Conservation (phyloP, 1,140 invertebrate species). For the Dendroctonus valens region DNA sequence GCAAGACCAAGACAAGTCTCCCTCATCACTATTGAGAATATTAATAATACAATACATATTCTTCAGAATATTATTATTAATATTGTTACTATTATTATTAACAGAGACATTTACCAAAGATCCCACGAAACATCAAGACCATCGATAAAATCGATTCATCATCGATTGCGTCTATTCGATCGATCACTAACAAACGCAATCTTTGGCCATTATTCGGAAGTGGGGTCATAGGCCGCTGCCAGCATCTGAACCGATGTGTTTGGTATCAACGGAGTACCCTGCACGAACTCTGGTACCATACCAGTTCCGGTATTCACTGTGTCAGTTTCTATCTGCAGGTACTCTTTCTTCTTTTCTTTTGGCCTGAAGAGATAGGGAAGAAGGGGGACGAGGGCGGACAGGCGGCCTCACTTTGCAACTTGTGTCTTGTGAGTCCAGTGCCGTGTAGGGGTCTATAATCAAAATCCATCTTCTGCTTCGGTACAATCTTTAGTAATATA, state of each 20-base stretch:
- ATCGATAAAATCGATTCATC: too few species aligned
- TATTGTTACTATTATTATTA: too few species aligned
- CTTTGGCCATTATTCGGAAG: slow-evolving; percentile 29
- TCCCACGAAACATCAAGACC: too few species aligned
- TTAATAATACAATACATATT: too few species aligned
- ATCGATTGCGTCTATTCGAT: too few species aligned
- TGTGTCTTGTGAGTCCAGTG: slow-evolving; percentile 20
- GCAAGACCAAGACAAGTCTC: too few species aligned
- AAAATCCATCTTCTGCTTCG: too few species aligned
- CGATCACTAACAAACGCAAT: slow-evolving; percentile 18
- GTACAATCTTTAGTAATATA: too few species aligned
- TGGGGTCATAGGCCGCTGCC: slow-evolving; percentile 25
- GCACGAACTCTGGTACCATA: slow-evolving; percentile 34
- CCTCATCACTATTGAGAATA: too few species aligned
- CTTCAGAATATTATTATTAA: too few species aligned
- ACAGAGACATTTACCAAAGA: too few species aligned
- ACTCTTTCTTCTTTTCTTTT: slow-evolving; percentile 26
- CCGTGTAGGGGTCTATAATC: slow-evolving; percentile 1
- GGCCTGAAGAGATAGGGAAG: slow-evolving; percentile 9
- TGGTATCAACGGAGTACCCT: slow-evolving; percentile 6
- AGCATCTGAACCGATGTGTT: slow-evolving; percentile 21
- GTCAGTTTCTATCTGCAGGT: slow-evolving; percentile 35
- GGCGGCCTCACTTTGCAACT: slow-evolving; percentile 33
- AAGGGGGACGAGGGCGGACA: slow-evolving; percentile 2
- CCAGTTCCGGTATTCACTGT: slow-evolving; percentile 36